Evolutionary conservation across 2,888 invertebrate genomes (phyloP).

Genomic region (Nomada ferruginata): DNA sequence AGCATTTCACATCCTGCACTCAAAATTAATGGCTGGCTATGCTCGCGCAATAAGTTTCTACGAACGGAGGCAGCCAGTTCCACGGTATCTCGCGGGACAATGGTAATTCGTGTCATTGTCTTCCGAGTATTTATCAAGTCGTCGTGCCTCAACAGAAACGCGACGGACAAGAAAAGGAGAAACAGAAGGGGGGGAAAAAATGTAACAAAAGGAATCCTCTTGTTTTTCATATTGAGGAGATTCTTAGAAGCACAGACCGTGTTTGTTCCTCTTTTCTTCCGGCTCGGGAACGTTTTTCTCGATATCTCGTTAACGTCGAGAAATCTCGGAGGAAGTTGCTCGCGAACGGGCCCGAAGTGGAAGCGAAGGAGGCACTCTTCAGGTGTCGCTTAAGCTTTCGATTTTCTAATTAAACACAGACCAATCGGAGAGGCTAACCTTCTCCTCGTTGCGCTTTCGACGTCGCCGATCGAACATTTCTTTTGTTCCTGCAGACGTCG

Average conservation of each 20-base stretch:
- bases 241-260: not conserved
- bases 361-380: constrained; percentile 23
- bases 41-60: constrained; percentile 21
- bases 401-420: constrained; percentile 45
- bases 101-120: constrained; percentile 50
- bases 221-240: constrained; percentile 1
- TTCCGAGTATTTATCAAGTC: constrained; percentile 38
- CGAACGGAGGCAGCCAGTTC: constrained; percentile 8
- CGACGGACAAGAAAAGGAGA: not conserved
- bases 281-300: not conserved
- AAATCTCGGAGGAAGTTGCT: constrained; percentile 7
- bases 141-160: not conserved
- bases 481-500: constrained; percentile 13
- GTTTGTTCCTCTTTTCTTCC: not conserved
- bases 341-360: not conserved
- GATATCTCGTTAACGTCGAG: constrained; percentile 42
- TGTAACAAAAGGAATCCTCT: not conserved
- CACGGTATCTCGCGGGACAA: constrained; percentile 34
- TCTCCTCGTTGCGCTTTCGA: constrained; percentile 23
- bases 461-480: constrained; percentile 4
- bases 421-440: constrained; percentile 13
- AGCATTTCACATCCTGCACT: constrained; percentile 1
- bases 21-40: constrained; percentile 8
- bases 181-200: not conserved
- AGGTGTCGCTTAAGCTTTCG: constrained; percentile 44